Evolutionary conservation across 2,797 vertebrate genomes (phyloP), one percentile per base, ranked within the genome.

Genomic region (Ptychadena robeensis): DNA sequence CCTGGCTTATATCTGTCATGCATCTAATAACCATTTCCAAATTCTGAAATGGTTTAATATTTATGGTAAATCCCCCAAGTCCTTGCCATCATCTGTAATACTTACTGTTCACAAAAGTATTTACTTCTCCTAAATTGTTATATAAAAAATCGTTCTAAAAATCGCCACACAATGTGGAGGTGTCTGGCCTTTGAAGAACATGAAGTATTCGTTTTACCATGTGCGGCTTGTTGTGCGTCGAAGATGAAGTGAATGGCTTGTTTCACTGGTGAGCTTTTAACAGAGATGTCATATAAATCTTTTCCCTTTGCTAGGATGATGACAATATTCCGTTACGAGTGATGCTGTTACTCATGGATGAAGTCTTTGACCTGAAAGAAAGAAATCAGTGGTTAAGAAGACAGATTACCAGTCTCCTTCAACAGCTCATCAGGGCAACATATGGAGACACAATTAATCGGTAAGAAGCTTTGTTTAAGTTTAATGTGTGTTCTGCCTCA

Each of bases 341-440:
- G 70, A 99, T 99, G 98, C 92, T 99, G 71, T 95, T 99, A 65
- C 94, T 99, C 82, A 99, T 99, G 98, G 98, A 99, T 70, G 98
- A 99, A 92, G 96, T 99, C 85, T 98, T 99, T 59, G 97, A 99
- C 91, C 93, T 98, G 53, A 98, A 99, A 89, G 98, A 99, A 92
- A 96, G 96, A 90, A 98, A 99, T 92, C 97, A 99, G 86, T 98
- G 96, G 98, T 91, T 99, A 88, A 94, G 96, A 87, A 95, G 98
- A 88, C 99, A 98, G 91, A 98, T 99, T n/a, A 99, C 98, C 92
- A 98, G 99, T 87, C 92, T 99, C 69, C 95, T 99, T 77, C 98
- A 99, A 84, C 98, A 98, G 85, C 96, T 99, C 86, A 98, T 99
- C 89, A 94, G 95, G 90, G 96, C 94, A 85, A 98, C 97, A 2